phyloP scores from a whole-genome alignment of 2,888 invertebrate genomes.

The Leucoma salicis region DNA sequence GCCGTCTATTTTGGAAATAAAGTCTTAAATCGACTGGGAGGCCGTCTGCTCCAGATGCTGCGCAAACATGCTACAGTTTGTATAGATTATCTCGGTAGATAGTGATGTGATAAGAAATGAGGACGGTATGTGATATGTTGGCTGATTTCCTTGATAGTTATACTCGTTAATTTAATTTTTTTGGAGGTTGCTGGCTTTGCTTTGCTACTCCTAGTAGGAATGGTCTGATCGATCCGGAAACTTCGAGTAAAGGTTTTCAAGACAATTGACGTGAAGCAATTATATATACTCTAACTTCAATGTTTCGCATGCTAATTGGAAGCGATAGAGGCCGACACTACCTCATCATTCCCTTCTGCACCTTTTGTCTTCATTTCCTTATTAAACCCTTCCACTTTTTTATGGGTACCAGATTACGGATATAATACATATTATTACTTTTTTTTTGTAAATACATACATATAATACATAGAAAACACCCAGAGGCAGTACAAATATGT shows the following conservation, averaged over 20 bases:
- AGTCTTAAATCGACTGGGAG: neutral
- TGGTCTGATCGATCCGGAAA: neutral
- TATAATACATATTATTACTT: too few relatives aligned
- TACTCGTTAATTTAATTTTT: neutral
- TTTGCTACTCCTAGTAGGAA: neutral
- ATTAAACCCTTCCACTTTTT: too few relatives aligned
- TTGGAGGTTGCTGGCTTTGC: neutral
- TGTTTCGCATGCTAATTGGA: too few relatives aligned
- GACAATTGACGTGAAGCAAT: too few relatives aligned
- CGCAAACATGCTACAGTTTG: slow-evolving; percentile 28
- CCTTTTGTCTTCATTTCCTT: too few relatives aligned
- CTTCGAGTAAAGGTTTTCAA: neutral
- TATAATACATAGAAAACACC: too few relatives aligned
- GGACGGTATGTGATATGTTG: slow-evolving; percentile 28
- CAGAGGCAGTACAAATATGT: too few relatives aligned
- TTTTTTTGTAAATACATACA: too few relatives aligned
- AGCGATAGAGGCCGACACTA: too few relatives aligned
- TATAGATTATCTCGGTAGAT: slow-evolving; percentile 35
- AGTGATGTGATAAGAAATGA: slow-evolving; percentile 31
- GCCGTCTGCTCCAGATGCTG: slow-evolving; percentile 7
- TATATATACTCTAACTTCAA: too few relatives aligned
- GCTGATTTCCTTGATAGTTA: slow-evolving; percentile 7
- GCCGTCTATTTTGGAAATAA: neutral
- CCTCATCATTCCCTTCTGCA: too few relatives aligned
- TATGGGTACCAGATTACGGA: too few relatives aligned